Conservation (phyloP, 2,797 vertebrate genomes). For the Adrianichthys oophorus region DNA sequence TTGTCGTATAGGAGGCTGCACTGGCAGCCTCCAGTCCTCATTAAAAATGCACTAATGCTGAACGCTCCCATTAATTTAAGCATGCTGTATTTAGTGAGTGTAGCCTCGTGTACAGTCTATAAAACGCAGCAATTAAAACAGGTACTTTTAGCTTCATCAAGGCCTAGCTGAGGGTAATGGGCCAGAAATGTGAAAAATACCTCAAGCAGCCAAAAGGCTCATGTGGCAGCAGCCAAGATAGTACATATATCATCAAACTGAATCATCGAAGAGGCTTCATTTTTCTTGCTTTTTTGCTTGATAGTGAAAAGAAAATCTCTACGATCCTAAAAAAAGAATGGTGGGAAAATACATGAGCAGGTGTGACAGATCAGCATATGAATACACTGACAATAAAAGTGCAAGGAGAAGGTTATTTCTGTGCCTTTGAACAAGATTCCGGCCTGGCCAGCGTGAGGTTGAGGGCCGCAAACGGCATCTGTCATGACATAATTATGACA, state of each 20-base stretch:
- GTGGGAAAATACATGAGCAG: neutral
- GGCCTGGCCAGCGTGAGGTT: slow-evolving; percentile 5
- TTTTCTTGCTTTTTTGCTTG: slow-evolving; percentile 57
- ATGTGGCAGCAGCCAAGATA: slow-evolving; percentile 30
- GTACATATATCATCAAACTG: slow-evolving; percentile 32
- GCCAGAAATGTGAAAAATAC: slow-evolving; percentile 61
- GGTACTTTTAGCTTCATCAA: slow-evolving; percentile 73
- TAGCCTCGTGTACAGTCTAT: slow-evolving; percentile 78
- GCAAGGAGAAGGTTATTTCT: slow-evolving; percentile 2
- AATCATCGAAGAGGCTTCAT: slow-evolving; percentile 44
- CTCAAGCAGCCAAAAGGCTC: slow-evolving; percentile 40
- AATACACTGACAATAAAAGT: neutral
- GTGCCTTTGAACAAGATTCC: slow-evolving; percentile 6
- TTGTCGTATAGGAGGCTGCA: slow-evolving; percentile 74
- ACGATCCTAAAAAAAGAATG: slow-evolving; percentile 26
- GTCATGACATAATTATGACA: slow-evolving; percentile 53
- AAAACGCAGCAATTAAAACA: slow-evolving; percentile 78
- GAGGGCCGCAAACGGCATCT: slow-evolving; percentile 27
- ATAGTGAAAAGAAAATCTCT: slow-evolving; percentile 56
- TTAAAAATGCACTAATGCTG: slow-evolving; percentile 78
- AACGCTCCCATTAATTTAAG: slow-evolving; percentile 76
- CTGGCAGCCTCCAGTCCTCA: slow-evolving; percentile 75
- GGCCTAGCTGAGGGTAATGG: slow-evolving; percentile 57
- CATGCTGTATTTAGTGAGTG: slow-evolving; percentile 70
- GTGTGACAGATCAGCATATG: neutral